Evolutionary conservation across 2,888 invertebrate species (phyloP).

Genomic region (Subacronicta megacephala): DNA sequence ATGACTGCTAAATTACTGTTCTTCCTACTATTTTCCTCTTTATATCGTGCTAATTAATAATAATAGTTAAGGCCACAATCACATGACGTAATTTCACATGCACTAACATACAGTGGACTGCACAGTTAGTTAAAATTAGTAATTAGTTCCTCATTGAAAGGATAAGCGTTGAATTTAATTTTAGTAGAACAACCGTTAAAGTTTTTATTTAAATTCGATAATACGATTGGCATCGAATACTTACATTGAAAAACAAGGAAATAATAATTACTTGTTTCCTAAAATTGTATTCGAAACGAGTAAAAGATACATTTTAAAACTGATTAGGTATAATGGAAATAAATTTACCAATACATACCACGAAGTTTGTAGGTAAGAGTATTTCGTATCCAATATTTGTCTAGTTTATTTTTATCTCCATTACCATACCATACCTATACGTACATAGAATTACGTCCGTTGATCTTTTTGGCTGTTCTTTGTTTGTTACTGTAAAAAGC

Average conservation of each 20-base stretch:
- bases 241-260: neutral
- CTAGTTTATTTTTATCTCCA: too few relatives aligned
- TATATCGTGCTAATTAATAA: slow-evolving; percentile 48
- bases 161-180: slow-evolving; percentile 32
- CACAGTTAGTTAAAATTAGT: slow-evolving; percentile 32
- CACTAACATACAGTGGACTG: slow-evolving; percentile 20
- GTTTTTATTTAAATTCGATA: neutral
- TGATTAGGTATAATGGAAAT: too few relatives aligned
- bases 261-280: too few relatives aligned
- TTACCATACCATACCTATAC: too few relatives aligned
- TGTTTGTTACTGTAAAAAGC: too few relatives aligned
- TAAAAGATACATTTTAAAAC: too few relatives aligned
- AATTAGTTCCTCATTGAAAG: slow-evolving; percentile 45
- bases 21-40: slow-evolving; percentile 52
- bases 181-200: slow-evolving; percentile 6
- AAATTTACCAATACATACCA: too few relatives aligned
- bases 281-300: too few relatives aligned
- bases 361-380: too few relatives aligned
- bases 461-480: too few relatives aligned
- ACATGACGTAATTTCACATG: slow-evolving; percentile 38
- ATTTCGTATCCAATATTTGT: too few relatives aligned
- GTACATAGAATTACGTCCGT: too few relatives aligned
- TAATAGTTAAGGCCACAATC: slow-evolving; percentile 41
- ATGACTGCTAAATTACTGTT: slow-evolving; percentile 31
- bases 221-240: neutral